These are phyloP conservation scores for Nansenia antarctica DNA, from an alignment of 2,113 vertebrate genomes.

Conservation along the genomic window DNA sequence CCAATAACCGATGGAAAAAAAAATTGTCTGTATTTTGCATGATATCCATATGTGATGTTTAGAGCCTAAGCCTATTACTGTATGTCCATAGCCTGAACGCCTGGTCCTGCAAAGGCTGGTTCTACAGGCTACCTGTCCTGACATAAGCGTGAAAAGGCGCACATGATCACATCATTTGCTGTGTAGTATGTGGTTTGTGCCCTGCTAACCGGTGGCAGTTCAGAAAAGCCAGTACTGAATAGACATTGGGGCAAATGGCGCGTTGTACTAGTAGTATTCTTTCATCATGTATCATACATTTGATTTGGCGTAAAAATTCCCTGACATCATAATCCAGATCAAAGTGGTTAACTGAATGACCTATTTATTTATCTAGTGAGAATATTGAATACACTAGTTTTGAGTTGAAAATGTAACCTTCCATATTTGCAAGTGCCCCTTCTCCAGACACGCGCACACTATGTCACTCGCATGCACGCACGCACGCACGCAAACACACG, in stretches of 20 bases:
- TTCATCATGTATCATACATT: not conserved
- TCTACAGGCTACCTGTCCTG: not conserved
- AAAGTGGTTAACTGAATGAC: no score
- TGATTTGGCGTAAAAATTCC: not conserved
- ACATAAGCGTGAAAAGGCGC: not conserved
- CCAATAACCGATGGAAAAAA: not conserved
- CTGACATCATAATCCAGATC: not conserved
- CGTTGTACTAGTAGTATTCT: not conserved
- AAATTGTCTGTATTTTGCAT: not conserved
- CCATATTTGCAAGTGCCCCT: no score
- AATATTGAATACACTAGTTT: no score
- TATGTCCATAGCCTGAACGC: not conserved
- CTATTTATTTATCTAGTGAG: no score
- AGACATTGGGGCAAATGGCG: not conserved
- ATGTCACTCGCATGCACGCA: no score
- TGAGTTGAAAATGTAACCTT: no score
- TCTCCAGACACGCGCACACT: no score
- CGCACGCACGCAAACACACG: no score
- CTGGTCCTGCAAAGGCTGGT: not conserved
- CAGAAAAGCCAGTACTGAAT: not conserved
- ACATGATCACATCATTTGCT: not conserved
- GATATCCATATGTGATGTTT: not conserved
- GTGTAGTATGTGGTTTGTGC: slow-evolving; percentile 9
- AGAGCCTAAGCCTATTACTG: no score
- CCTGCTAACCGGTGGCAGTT: not conserved